These are phyloP conservation scores for Dipus sagitta DNA, from an alignment of 2,797 vertebrate genomes.

Conservation along the genomic window DNA sequence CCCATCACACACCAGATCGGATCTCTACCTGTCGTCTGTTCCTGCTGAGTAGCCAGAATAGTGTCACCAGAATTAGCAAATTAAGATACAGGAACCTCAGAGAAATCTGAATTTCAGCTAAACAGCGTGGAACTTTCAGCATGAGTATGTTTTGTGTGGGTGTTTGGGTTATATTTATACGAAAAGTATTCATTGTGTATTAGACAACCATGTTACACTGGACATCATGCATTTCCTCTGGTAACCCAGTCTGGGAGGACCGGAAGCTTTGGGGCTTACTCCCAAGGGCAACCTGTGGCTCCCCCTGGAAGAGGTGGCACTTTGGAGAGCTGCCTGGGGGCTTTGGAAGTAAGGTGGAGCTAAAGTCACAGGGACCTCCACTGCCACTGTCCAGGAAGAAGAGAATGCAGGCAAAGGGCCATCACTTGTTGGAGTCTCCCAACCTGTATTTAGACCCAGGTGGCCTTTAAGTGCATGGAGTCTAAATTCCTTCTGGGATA, in stretches of 20 bases:
- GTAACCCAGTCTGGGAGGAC: background rate
- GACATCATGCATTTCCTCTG: background rate
- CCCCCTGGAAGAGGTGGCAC: background rate
- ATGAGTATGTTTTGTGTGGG: background rate
- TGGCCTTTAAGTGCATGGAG: background rate
- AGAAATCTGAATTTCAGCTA: constrained; percentile 15
- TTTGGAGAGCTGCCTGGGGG: background rate
- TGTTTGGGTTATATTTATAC: background rate
- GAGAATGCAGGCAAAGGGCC: background rate
- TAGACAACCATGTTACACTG: background rate
- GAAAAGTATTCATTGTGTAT: background rate
- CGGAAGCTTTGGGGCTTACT: background rate
- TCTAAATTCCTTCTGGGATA: background rate
- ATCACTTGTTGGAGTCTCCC: background rate
- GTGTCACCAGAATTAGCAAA: background rate
- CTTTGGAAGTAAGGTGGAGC: background rate
- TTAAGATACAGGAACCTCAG: background rate
- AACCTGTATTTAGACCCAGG: background rate
- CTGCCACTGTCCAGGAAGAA: background rate
- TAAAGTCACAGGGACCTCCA: background rate
- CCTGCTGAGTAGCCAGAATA: background rate
- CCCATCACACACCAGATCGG: background rate
- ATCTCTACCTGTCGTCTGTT: background rate
- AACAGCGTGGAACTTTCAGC: background rate
- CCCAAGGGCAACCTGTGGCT: background rate